A percentile compares a stretch with the other conserved stretches of the same genome.
Conservation (phyloP, 2,888 invertebrate genomes). For the Phymatocera aterrima region DNA sequence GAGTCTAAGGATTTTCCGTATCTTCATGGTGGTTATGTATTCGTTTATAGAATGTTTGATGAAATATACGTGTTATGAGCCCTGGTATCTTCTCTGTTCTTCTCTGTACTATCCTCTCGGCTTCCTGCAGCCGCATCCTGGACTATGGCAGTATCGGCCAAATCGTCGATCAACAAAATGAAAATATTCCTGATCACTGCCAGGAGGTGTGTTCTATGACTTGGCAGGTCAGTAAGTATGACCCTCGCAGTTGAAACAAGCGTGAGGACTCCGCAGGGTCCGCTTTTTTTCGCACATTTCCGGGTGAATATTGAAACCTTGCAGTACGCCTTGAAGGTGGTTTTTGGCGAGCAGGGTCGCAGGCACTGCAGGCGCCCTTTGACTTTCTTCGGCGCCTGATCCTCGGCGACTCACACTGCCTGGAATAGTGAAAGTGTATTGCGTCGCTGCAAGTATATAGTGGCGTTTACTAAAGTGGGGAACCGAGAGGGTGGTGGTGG, state of each 20-base stretch:
- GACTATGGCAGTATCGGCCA: no score
- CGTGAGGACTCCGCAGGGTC: neutral
- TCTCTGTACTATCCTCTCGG: no score
- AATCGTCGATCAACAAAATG: neutral
- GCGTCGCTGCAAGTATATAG: conserved; percentile 25
- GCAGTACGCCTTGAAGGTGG: neutral
- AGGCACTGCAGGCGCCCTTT: conserved; percentile 39
- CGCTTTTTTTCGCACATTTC: no score
- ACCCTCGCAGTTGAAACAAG: neutral
- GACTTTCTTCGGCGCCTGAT: conserved; percentile 41
- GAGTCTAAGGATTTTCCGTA: no score
- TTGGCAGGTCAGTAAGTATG: conserved; percentile 2
- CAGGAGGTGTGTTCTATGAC: conserved; percentile 56
- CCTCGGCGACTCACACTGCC: conserved; percentile 19
- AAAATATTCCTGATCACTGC: conserved; percentile 18
- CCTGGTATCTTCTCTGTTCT: no score
- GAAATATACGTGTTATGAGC: no score
- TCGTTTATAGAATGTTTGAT: no score
- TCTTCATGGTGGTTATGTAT: no score
- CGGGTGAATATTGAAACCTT: neutral
- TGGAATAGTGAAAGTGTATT: conserved; percentile 23
- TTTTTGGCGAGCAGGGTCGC: conserved; percentile 42
- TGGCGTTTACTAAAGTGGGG: conserved; percentile 55
- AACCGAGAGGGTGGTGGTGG: conserved; percentile 68
- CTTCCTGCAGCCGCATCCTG: no score